Conservation (phyloP, 1,140 invertebrate species). For the Leguminivora glycinivorella region DNA sequence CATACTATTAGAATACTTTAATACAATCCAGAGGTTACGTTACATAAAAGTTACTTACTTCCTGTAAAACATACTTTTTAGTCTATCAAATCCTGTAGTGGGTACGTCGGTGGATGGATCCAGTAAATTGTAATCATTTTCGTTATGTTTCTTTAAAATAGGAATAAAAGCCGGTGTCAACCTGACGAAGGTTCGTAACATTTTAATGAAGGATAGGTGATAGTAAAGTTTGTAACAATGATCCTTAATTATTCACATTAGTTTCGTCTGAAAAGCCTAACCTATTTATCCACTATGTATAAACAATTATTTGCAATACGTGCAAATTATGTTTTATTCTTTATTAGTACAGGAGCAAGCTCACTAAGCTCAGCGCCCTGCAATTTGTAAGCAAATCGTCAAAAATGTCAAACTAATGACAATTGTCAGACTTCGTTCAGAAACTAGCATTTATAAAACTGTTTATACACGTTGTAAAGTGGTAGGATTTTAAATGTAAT, state of each 20-base stretch:
- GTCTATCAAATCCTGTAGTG: conserved; percentile 71
- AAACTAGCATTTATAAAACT: no score
- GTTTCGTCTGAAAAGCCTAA: not conserved
- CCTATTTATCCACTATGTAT: not conserved
- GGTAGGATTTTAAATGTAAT: no score
- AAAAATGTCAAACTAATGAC: not conserved
- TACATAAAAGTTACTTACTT: conserved; percentile 59
- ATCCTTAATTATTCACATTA: not conserved
- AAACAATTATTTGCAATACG: not conserved
- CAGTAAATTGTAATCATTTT: conserved; percentile 50
- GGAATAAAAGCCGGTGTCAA: conserved; percentile 52
- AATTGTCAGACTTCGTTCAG: no score
- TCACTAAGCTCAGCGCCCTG: not conserved
- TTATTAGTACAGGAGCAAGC: not conserved
- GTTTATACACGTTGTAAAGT: no score
- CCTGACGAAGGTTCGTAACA: conserved; percentile 51
- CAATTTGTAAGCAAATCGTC: not conserved
- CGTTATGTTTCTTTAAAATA: conserved; percentile 45
- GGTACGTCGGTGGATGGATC: conserved; percentile 27
- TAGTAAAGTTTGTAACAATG: not conserved
- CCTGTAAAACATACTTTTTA: conserved; percentile 72
- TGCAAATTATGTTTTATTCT: not conserved
- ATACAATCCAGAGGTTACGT: not conserved
- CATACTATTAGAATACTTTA: not conserved
- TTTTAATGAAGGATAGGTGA: not conserved